Conservation (phyloP, 2,113 vertebrate genomes). For the Osmerus mordax region DNA sequence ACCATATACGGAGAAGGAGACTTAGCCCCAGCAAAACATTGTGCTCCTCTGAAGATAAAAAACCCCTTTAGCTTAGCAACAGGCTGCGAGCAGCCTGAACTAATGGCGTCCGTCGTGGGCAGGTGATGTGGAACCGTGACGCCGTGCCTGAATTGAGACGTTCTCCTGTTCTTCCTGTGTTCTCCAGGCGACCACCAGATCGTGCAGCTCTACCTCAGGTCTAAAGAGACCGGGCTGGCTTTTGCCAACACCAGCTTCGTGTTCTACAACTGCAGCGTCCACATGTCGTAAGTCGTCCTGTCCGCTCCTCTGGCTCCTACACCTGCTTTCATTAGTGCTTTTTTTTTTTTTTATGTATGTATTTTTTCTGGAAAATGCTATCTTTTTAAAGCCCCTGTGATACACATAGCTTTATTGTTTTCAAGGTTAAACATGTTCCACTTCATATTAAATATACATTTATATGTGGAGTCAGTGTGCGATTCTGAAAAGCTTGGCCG, state of each 20-base stretch:
- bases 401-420: not conserved
- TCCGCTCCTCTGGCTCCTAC: not conserved
- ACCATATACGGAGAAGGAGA: slow-evolving; percentile 27
- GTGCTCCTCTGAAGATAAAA: slow-evolving; percentile 1
- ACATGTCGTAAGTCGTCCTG: slow-evolving; percentile 89
- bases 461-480: too few species aligned
- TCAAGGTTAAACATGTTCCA: not conserved
- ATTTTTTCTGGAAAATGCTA: not conserved
- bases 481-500: too few species aligned
- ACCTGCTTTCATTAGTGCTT: not conserved
- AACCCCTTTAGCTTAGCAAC: slow-evolving; percentile 43
- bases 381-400: not conserved
- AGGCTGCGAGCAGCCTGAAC: slow-evolving; percentile 13
- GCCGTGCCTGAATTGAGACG: too few species aligned
- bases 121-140: too few species aligned
- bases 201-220: slow-evolving; percentile 95
- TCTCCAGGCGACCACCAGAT: slow-evolving; percentile 91
- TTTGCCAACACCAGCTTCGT: slow-evolving; percentile 97
- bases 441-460: too few species aligned
- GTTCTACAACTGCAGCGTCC: slow-evolving; percentile 99
- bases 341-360: not conserved
- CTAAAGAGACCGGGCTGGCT: slow-evolving; percentile 94
- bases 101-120: too few species aligned
- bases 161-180: not conserved
- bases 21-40: slow-evolving; percentile 40